phyloP scores from a whole-genome alignment of 1,140 invertebrate species.

The Scaptomyza graminum region DNA sequence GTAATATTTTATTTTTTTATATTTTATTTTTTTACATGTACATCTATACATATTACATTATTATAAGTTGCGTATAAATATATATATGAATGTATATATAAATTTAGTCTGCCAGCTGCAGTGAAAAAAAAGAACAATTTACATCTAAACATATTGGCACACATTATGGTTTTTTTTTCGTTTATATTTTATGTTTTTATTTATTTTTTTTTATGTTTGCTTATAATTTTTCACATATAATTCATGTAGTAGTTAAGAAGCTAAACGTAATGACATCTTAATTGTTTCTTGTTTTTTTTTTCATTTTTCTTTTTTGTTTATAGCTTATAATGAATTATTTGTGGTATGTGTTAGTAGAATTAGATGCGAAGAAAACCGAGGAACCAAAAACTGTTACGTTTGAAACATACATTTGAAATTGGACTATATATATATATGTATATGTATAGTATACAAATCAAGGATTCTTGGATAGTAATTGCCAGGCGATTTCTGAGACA shows the following conservation, averaged over 20 bases:
- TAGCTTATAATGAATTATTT: slow-evolving; percentile 23
- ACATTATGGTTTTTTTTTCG: slow-evolving; percentile 49
- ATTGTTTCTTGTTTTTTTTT: not conserved
- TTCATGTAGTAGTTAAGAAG: slow-evolving; percentile 30
- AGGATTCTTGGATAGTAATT: slow-evolving; percentile 17
- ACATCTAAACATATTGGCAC: slow-evolving; percentile 73
- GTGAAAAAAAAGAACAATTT: slow-evolving; percentile 53
- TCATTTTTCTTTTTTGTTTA: not conserved
- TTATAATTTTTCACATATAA: slow-evolving; percentile 19
- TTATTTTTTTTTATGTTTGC: not conserved
- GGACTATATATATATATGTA: slow-evolving; percentile 26
- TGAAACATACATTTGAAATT: slow-evolving; percentile 41
- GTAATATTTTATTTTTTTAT: slow-evolving; percentile 36
- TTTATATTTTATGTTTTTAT: slow-evolving; percentile 6
- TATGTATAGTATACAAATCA: not conserved
- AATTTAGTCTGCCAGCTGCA: slow-evolving; percentile 31
- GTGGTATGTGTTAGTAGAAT: slow-evolving; percentile 23
- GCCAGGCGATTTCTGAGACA: not conserved
- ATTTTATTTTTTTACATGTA: slow-evolving; percentile 55
- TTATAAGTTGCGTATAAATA: slow-evolving; percentile 16
- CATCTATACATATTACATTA: slow-evolving; percentile 73
- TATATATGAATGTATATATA: slow-evolving; percentile 31
- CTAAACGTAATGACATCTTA: slow-evolving; percentile 20
- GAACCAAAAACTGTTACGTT: slow-evolving; percentile 52
- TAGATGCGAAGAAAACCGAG: slow-evolving; percentile 42